Percentiles rank a stretch among this genome's conserved stretches.
Conservation (phyloP, 2,797 vertebrate species). For the Xyrichtys novacula region DNA sequence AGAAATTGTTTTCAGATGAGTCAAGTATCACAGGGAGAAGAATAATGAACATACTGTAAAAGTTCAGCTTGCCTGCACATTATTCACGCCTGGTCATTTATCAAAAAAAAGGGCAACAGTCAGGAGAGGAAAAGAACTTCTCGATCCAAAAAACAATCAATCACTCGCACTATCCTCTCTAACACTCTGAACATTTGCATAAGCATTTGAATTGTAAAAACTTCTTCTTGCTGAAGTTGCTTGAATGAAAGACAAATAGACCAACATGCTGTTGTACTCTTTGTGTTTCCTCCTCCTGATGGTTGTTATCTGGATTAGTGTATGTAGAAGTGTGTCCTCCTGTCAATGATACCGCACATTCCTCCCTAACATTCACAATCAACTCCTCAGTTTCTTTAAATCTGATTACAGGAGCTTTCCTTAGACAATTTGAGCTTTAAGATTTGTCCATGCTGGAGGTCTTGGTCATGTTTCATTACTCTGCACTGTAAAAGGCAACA, state of each 20-base stretch:
- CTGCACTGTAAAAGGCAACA: background rate
- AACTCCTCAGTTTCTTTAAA: slow-evolving; percentile 36
- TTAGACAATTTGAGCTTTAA: slow-evolving; percentile 25
- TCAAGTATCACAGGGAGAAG: background rate
- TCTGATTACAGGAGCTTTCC: slow-evolving; percentile 48
- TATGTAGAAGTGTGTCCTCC: slow-evolving; percentile 1
- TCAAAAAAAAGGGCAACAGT: slow-evolving; percentile 27
- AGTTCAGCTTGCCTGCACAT: slow-evolving; percentile 13
- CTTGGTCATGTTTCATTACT: slow-evolving; percentile 8
- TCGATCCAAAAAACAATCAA: slow-evolving; percentile 27
- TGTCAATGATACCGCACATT: slow-evolving; percentile 9
- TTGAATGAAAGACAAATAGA: background rate
- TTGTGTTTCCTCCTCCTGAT: background rate
- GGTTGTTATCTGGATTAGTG: slow-evolving; percentile 4
- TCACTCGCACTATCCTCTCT: slow-evolving; percentile 8
- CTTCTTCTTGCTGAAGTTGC: background rate
- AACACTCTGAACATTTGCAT: background rate
- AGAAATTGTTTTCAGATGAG: slow-evolving; percentile 42
- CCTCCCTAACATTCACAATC: slow-evolving; percentile 17
- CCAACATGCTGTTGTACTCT: background rate
- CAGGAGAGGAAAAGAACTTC: slow-evolving; percentile 17
- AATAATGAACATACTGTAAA: slow-evolving; percentile 21
- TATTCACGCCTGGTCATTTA: slow-evolving; percentile 26
- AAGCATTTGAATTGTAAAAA: slow-evolving; percentile 3
- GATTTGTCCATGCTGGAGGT: slow-evolving; percentile 7